phyloP scores from a whole-genome alignment of 2,888 invertebrate species.

The Blastobasis lacticolella region DNA sequence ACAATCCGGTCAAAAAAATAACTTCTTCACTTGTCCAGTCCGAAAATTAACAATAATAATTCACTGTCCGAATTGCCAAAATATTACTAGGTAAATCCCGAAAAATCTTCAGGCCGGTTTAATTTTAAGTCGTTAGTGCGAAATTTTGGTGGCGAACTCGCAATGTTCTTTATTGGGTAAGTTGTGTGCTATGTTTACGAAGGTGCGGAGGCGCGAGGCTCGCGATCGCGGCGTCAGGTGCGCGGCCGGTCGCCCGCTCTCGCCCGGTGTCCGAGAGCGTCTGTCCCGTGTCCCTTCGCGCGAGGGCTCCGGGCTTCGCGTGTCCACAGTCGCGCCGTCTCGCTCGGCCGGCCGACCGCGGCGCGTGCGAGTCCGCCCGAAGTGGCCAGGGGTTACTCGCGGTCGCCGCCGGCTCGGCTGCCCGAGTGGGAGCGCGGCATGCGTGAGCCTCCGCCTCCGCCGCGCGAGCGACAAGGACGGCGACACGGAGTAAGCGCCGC shows the following conservation, averaged over 20 bases:
- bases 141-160: too few relatives aligned
- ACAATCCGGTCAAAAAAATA: conserved; percentile 38
- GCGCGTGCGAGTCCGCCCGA: conserved; percentile 71
- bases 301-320: conserved; percentile 67
- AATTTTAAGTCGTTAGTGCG: conserved; percentile 14
- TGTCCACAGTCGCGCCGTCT: conserved; percentile 66
- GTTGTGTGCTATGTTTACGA: conserved; percentile 42
- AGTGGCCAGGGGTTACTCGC: conserved; percentile 74
- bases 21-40: conserved; percentile 53
- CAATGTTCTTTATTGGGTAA: conserved; percentile 15
- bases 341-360: conserved; percentile 66
- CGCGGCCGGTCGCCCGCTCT: conserved; percentile 71
- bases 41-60: conserved; percentile 27
- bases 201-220: conserved; percentile 30
- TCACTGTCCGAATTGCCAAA: conserved; percentile 34
- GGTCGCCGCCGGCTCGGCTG: conserved; percentile 67
- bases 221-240: conserved; percentile 66
- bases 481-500: conserved; percentile 59
- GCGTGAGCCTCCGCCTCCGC: conserved; percentile 29
- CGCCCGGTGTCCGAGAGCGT: conserved; percentile 75
- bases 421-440: conserved; percentile 52
- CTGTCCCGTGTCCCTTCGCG: conserved; percentile 74
- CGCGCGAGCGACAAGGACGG: conserved; percentile 47
- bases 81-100: conserved; percentile 1
- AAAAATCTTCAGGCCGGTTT: background rate